Base-by-base conservation (phyloP, 2,888 invertebrate species). In the Philhelius pedissequus region DNA sequence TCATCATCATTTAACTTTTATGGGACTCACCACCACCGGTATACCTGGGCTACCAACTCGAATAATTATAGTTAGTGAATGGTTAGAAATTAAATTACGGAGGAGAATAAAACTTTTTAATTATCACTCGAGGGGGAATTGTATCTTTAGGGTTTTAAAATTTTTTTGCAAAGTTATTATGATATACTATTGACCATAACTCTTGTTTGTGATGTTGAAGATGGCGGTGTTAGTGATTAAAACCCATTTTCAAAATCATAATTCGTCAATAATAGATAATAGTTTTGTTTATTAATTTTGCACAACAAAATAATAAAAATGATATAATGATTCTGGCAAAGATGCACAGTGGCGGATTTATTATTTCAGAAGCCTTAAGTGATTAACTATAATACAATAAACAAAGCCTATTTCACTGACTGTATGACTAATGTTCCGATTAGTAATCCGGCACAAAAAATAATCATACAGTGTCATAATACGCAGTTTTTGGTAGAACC, bases 11-110 rank as follows among this genome's bases (percentile, higher is more conserved):
- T 32, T 38, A 25, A 64, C 43, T 70, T 70, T 76, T 76, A 76
- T 77, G 66, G 66, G 45, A 45, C 70, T 80, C 70, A 80, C 75
- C 50, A 64, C 74, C 70, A 80, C 75, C 50, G 70, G 66, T 68
- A 66, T n/a, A n/a, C n/a, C n/a, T n/a, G n/a, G n/a, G n/a, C n/a
- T n/a, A 27, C 20, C 9, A n/a, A 56, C 8, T 18, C n/a, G 13
- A 5, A 56, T 69, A 69, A 69, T 75, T 20, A 11, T 18, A 35
- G 45, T n/a, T n/a, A 77, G 77, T 71, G 64, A 82, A 68, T 50
- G 71, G 45, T 5, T 45, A 25, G 50, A 76, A 76, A 64, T 43
- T 32, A 70, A 78, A 78, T 48, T 62, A 66, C 64, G 35, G 40
- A 60, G 52, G 64, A 70, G 35, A 62, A 71, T 58, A 25, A 78